phyloP scores from a whole-genome alignment of 2,797 vertebrate species.

The Melanotaenia pygmaea region DNA sequence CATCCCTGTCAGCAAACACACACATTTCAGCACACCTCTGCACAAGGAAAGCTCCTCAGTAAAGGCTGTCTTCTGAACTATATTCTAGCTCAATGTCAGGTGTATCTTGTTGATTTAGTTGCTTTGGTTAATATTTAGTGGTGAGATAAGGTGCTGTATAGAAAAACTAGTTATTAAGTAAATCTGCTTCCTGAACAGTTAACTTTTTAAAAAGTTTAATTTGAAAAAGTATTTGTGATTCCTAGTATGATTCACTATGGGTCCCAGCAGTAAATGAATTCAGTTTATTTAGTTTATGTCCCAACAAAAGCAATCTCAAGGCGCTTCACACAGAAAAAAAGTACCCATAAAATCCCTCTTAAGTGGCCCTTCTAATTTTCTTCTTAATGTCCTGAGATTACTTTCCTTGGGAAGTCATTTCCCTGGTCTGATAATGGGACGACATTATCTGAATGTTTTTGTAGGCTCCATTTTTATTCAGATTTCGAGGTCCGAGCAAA shows the following conservation, averaged over 20 bases:
- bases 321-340: not conserved
- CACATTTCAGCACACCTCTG: constrained; percentile 26
- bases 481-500: not conserved
- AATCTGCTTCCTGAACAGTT: not conserved
- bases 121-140: not conserved
- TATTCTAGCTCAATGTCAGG: not conserved
- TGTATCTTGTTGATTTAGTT: no score
- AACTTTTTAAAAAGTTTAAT: not conserved
- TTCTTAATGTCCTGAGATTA: constrained; percentile 1
- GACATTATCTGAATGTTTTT: constrained; percentile 20
- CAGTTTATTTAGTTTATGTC: not conserved
- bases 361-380: not conserved
- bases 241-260: not conserved
- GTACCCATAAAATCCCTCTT: not conserved
- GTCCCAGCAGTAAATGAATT: not conserved
- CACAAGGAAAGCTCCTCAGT: not conserved
- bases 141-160: not conserved
- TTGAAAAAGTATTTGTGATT: not conserved
- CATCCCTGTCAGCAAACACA: constrained; percentile 11
- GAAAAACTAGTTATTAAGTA: not conserved
- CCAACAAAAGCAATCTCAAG: not conserved
- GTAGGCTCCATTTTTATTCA: not conserved
- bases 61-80: not conserved
- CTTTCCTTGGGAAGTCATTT: not conserved
- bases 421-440: not conserved